These are phyloP conservation scores for Sarcophaga bullata DNA, from an alignment of 1,140 invertebrate species.

Conservation along the genomic window DNA sequence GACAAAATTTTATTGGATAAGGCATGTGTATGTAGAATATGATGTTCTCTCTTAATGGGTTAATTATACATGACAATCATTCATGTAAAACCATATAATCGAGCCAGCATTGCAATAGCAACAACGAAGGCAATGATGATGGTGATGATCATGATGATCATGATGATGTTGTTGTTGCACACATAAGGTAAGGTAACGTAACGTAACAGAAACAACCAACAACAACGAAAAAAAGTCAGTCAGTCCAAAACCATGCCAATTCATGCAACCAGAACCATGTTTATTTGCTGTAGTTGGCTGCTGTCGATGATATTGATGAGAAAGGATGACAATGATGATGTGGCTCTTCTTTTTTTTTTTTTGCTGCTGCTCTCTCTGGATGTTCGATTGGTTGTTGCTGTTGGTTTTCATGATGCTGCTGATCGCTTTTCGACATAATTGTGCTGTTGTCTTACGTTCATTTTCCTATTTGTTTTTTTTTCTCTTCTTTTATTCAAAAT, in stretches of 20 bases:
- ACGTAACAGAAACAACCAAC: too few species aligned
- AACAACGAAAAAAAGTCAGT: neutral
- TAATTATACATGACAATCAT: slow-evolving; percentile 27
- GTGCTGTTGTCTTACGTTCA: neutral
- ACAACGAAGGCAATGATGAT: neutral
- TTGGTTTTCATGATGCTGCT: neutral
- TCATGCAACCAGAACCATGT: too few species aligned
- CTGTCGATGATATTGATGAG: neutral
- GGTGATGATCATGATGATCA: too few species aligned
- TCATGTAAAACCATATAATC: slow-evolving; percentile 22
- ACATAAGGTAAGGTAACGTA: too few species aligned
- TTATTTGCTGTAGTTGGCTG: neutral
- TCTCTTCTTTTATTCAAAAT: neutral
- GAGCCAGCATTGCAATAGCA: neutral
- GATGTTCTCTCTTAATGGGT: neutral
- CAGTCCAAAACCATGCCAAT: slow-evolving; percentile 4
- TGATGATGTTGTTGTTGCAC: too few species aligned
- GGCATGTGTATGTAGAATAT: too few species aligned
- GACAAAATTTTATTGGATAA: too few species aligned
- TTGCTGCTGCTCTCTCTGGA: neutral
- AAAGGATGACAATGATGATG: slow-evolving; percentile 14
- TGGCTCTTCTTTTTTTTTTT: neutral
- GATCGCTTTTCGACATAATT: slow-evolving; percentile 26
- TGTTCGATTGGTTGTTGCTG: slow-evolving; percentile 3
- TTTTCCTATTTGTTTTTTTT: neutral